Conservation (phyloP, 1,140 invertebrate species). For the Drosophila auraria region DNA sequence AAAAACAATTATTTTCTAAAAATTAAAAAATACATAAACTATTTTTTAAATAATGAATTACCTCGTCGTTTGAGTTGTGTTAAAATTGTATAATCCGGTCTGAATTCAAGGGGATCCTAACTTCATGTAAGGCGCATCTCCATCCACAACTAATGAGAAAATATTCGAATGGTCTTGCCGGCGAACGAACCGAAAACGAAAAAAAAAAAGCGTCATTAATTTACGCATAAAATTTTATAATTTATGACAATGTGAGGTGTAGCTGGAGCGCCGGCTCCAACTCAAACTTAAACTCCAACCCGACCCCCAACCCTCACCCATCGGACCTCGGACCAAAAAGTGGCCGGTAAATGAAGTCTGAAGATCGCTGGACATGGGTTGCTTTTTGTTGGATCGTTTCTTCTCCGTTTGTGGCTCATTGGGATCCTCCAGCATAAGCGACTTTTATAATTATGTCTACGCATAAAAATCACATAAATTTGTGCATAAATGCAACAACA, state of each 20-base stretch:
- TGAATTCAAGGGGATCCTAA: neutral
- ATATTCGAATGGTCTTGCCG: slow-evolving; percentile 44
- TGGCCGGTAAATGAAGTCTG: slow-evolving; percentile 61
- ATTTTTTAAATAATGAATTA: neutral
- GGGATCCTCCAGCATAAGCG: slow-evolving; percentile 39
- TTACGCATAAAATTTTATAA: slow-evolving; percentile 85
- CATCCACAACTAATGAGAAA: slow-evolving; percentile 27
- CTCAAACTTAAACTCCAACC: slow-evolving; percentile 29
- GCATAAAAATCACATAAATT: slow-evolving; percentile 85
- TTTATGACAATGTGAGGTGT: slow-evolving; percentile 83
- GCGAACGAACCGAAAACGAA: slow-evolving; percentile 32
- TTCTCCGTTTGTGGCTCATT: slow-evolving; percentile 28
- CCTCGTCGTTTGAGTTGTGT: neutral
- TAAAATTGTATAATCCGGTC: neutral
- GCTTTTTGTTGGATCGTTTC: slow-evolving; percentile 15
- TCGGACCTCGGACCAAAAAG: slow-evolving; percentile 32
- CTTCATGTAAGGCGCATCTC: slow-evolving; percentile 12
- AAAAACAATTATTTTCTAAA: neutral
- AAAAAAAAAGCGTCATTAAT: slow-evolving; percentile 78
- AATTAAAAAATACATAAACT: no score
- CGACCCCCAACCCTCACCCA: slow-evolving; percentile 17
- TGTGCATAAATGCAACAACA: slow-evolving; percentile 80
- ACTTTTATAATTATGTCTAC: slow-evolving; percentile 85
- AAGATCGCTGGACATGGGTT: slow-evolving; percentile 26
- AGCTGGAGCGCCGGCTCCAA: slow-evolving; percentile 77